Base-by-base conservation (phyloP, 2,888 invertebrate genomes). In the Synergus laeviventris region DNA sequence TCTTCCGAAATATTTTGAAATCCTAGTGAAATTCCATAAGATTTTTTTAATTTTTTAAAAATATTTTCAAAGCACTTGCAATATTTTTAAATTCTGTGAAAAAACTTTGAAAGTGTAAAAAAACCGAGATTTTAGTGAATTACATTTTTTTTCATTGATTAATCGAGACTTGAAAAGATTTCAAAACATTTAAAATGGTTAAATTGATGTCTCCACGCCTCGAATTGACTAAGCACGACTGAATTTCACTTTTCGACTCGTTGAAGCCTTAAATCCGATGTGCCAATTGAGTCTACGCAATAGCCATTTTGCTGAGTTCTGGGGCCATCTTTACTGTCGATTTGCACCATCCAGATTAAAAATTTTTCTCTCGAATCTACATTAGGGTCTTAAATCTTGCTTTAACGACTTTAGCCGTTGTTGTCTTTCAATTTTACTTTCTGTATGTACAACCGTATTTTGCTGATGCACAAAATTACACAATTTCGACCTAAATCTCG, bases 201-300 rank as follows among this genome's bases (percentile, higher is more conserved):
- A 49, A 70, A 70, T 45, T 70, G 31, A 49, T n/a, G 24, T 70
- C 70, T 70, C 49, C 70, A 70, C 70, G 70, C 70, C 49, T 70
- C 49, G 49, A 70, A 31, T 70, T 36, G 70, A 49, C 70, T 70
- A 70, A 70, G 49, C 70, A 70, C 70, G 70, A 70, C 70, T 70
- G 49, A 70, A 70, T 70, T 70, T 70, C 70, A 70, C 70, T 70
- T 49, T 70, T 70, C 49, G 24, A 31, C 7, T 66, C 45, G 49
- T 31, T 49, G 49, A 49, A 70, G 70, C 49, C 70, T 70, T 49
- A 49, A 70, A 70, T 70, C 45, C 21, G 16, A 31, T 70, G 70
- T 70, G 70, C 70, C 70, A 70, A 70, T 70, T 45, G 42, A 45
- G 45, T n/a, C 66, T 49, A 70, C 66, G 66, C 66, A 66, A 66